These are phyloP conservation scores for Orchestia grillus DNA, from an alignment of 1,140 invertebrate genomes.

Conservation along the genomic window DNA sequence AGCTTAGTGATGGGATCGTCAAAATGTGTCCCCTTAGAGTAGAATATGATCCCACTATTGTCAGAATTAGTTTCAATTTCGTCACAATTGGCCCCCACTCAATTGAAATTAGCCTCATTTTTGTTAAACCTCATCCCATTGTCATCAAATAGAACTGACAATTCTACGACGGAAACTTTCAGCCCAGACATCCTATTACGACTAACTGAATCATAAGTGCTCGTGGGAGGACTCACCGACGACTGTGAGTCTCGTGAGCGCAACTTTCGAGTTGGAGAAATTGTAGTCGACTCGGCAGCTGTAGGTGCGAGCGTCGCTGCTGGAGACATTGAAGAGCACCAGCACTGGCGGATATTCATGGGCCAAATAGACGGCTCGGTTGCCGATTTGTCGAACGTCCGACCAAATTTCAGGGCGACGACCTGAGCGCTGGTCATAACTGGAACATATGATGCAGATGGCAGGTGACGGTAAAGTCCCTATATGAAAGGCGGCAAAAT, in stretches of 20 bases:
- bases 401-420: constrained; percentile 64
- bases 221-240: constrained; percentile 58
- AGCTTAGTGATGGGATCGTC: no score
- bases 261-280: constrained; percentile 65
- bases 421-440: constrained; percentile 64
- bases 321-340: constrained; percentile 61
- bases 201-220: neutral
- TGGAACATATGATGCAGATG: constrained; percentile 54
- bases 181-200: neutral
- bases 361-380: constrained; percentile 64
- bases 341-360: constrained; percentile 65
- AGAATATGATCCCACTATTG: neutral
- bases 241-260: constrained; percentile 61
- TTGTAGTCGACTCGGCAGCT: constrained; percentile 65
- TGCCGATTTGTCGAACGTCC: constrained; percentile 62
- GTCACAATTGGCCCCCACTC: neutral
- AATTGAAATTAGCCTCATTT: neutral
- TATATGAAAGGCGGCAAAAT: neutral
- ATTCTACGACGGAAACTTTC: neutral
- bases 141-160: neutral
- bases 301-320: constrained; percentile 62
- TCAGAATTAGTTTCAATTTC: neutral
- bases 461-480: constrained; percentile 35
- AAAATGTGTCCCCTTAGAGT: no score
- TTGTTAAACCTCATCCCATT: neutral